Base-by-base conservation (phyloP, 2,888 invertebrate species). In the Andrena bucephala region DNA sequence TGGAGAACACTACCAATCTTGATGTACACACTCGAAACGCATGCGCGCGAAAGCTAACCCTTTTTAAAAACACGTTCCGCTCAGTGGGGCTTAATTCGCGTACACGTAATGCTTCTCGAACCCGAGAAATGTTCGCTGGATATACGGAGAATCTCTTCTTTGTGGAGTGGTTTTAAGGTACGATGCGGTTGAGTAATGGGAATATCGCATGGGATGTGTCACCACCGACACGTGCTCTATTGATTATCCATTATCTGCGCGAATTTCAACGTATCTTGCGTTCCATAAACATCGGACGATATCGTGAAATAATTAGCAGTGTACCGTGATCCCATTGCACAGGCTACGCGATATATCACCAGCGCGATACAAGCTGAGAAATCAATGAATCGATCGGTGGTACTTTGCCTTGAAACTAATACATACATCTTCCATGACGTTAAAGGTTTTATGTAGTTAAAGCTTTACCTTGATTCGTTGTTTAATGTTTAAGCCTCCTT, bases 201-300 rank as follows among this genome's bases (percentile, higher is more conserved):
- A 63, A 5, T 24, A 20, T 50, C 33, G n/a, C 8, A 13, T 57
- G 31, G 7, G 13, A 62, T 24, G 33, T 54, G 60, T 70, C 63
- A 50, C 36, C 24, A 57, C 27, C 5, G n/a, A 71, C 71, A 81
- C 80, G 67, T 67, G 80, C 42, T 63, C 48, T 72, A 81, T 81
- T 77, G 71, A 72, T 81, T 81, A 77, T 77, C 52, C 57, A 57
- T 50, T 77, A 62, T 63, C 20, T 70, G 27, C 7, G 31, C 42
- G 50, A 57, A 42, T 48, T n/a, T 1, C 2, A 66, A 20, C n/a
- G 2, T 42, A 31, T n/a, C 36, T 48, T 1, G 8, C 2, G 31
- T 33, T 60, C 24, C 42, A 4, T 48, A 62, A 2, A 50, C 7
- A 6, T 4, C 16, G 6, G 36, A 2, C 36, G 54, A 16, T 48